A percentile compares a stretch with the other conserved stretches of the same genome.
Evolutionary conservation across 2,888 invertebrate genomes (phyloP).

Genomic region (Drymonia ruficornis): DNA sequence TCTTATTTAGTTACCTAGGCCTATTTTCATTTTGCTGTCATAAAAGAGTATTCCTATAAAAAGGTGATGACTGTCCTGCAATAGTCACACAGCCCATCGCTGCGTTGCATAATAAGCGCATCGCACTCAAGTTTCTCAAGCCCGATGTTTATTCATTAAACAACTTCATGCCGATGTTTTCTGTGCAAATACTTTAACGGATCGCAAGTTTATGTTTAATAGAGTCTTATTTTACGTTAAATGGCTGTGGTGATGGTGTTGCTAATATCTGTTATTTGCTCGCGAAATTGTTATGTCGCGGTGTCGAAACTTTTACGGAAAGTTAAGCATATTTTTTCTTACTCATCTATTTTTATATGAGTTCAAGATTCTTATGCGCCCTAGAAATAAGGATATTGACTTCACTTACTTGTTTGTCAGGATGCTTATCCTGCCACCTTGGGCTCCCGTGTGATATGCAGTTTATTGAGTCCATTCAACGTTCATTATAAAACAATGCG

Average conservation of each 20-base stretch:
- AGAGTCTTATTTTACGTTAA: slow-evolving; percentile 45
- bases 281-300: slow-evolving; percentile 51
- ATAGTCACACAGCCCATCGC: not conserved
- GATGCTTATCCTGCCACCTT: slow-evolving; percentile 3
- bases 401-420: not conserved
- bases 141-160: slow-evolving; percentile 42
- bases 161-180: slow-evolving; percentile 43
- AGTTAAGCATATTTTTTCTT: not conserved
- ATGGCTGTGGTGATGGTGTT: slow-evolving; percentile 54
- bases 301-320: slow-evolving; percentile 18
- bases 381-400: no score
- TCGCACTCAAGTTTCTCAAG: slow-evolving; percentile 19
- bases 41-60: not conserved
- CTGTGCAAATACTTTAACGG: slow-evolving; percentile 53
- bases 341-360: no score
- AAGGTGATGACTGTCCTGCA: not conserved
- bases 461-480: slow-evolving; percentile 35
- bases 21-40: no score
- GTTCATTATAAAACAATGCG: slow-evolving; percentile 63
- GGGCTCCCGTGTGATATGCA: not conserved
- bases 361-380: no score
- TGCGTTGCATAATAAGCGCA: slow-evolving; percentile 8
- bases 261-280: slow-evolving; percentile 68
- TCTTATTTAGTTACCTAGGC: no score
- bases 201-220: slow-evolving; percentile 51